phyloP scores from a whole-genome alignment of 2,113 vertebrate species.

The Archilochus colubris region DNA sequence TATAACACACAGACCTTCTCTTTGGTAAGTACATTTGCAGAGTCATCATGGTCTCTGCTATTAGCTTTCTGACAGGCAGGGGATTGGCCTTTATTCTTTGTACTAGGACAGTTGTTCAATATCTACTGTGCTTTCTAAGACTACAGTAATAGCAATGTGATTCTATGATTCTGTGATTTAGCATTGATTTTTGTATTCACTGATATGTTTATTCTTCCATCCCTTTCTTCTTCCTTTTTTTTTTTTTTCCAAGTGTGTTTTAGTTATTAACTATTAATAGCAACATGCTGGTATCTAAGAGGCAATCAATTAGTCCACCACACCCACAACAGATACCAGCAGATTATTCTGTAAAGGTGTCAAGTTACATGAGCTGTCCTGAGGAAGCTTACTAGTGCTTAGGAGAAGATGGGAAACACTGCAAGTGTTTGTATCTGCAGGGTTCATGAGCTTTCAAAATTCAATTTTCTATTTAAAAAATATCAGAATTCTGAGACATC shows the following conservation, averaged over 20 bases:
- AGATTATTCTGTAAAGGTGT: background rate
- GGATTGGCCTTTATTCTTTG: background rate
- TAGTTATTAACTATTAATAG: background rate
- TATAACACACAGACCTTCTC: slow-evolving; percentile 96
- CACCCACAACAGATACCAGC: background rate
- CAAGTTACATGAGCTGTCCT: background rate
- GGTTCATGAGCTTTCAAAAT: background rate
- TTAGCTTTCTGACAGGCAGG: background rate
- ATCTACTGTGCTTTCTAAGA: background rate
- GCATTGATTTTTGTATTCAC: background rate
- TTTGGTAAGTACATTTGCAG: slow-evolving; percentile 84
- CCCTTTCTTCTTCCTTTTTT: background rate
- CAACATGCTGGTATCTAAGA: background rate
- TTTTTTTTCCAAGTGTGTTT: background rate
- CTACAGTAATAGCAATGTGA: background rate
- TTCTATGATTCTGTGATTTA: background rate
- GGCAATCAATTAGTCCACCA: background rate
- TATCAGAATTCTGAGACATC: background rate
- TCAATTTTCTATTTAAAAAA: background rate
- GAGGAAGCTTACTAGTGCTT: background rate
- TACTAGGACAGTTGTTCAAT: background rate
- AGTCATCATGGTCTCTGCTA: background rate
- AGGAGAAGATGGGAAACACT: background rate
- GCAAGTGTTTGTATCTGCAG: background rate
- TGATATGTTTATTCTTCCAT: background rate